Evolutionary conservation across 2,888 invertebrate species (phyloP).

Genomic region (Hydroisotoma schaefferi): DNA sequence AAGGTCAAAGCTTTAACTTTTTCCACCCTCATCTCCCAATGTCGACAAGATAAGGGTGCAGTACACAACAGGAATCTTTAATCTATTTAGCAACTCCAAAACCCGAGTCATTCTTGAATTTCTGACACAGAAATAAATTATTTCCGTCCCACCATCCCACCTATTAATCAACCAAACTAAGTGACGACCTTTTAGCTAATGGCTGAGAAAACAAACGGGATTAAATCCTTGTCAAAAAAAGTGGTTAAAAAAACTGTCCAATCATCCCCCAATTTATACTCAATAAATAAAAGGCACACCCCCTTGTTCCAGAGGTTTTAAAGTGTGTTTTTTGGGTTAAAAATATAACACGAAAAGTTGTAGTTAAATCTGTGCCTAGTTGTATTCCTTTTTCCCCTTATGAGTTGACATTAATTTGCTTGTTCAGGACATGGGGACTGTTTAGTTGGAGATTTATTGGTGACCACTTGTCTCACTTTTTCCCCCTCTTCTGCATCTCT

Average conservation of each 20-base stretch:
- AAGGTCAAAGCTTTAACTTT: constrained; percentile 5
- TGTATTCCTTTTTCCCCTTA: not conserved
- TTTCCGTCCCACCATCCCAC: constrained; percentile 4
- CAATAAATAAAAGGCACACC: not conserved
- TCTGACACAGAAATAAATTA: not conserved
- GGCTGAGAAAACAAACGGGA: too few species aligned
- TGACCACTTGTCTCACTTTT: too few species aligned
- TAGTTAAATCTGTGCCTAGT: not conserved
- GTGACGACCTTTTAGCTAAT: not conserved
- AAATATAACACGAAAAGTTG: not conserved
- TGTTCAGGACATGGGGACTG: constrained; percentile 14
- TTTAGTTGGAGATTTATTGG: too few species aligned
- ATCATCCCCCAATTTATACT: not conserved
- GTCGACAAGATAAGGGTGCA: too few species aligned
- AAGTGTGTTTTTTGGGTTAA: not conserved
- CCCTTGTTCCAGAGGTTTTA: not conserved
- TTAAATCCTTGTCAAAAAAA: too few species aligned
- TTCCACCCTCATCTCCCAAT: too few species aligned
- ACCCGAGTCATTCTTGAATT: not conserved
- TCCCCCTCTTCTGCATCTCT: too few species aligned
- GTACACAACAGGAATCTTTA: constrained; percentile 7
- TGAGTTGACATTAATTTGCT: constrained; percentile 15
- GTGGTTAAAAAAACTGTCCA: too few species aligned
- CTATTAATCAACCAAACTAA: not conserved
- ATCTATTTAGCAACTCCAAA: constrained; percentile 1